Percentiles rank a stretch among this genome's conserved stretches.
Evolutionary conservation across 2,888 invertebrate genomes (phyloP).

Genomic region (Lordiphosa andalusiaca): DNA sequence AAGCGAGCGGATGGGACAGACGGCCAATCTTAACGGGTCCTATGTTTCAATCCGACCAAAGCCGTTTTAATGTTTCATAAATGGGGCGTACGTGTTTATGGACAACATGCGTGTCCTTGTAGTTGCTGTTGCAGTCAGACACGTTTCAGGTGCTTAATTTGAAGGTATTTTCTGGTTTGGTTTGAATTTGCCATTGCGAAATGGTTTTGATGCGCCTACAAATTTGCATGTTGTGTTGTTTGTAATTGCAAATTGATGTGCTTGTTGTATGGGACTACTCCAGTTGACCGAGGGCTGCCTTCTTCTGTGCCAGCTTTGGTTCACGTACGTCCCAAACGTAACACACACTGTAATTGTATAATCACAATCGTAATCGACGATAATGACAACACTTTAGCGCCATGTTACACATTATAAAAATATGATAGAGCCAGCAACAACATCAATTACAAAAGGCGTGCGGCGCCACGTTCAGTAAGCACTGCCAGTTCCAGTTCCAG

Average conservation of each 20-base stretch:
- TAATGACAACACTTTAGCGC: conserved; percentile 65
- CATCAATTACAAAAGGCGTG: conserved; percentile 42
- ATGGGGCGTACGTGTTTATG: conserved; percentile 52
- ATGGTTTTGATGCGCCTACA: too few relatives aligned
- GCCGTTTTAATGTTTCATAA: conserved; percentile 50
- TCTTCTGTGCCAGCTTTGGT: too few relatives aligned
- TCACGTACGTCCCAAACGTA: too few relatives aligned
- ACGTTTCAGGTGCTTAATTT: conserved; percentile 18
- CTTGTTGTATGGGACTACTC: too few relatives aligned
- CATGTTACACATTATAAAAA: conserved; percentile 53
- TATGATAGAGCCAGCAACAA: conserved; percentile 31
- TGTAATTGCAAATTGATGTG: too few relatives aligned
- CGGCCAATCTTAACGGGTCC: conserved; percentile 7
- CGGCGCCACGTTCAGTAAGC: conserved; percentile 21
- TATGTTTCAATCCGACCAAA: conserved; percentile 35
- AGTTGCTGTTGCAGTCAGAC: conserved; percentile 17
- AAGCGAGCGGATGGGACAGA: not conserved
- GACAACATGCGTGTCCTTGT: not conserved
- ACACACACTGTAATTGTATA: conserved; percentile 44
- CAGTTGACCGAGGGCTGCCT: too few relatives aligned
- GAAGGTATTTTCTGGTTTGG: not conserved
- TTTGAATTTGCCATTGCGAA: too few relatives aligned
- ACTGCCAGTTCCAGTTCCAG: conserved; percentile 2
- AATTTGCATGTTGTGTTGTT: too few relatives aligned
- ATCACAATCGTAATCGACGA: conserved; percentile 48